Conservation (phyloP, 2,797 vertebrate species). For the Liparis tanakae region DNA sequence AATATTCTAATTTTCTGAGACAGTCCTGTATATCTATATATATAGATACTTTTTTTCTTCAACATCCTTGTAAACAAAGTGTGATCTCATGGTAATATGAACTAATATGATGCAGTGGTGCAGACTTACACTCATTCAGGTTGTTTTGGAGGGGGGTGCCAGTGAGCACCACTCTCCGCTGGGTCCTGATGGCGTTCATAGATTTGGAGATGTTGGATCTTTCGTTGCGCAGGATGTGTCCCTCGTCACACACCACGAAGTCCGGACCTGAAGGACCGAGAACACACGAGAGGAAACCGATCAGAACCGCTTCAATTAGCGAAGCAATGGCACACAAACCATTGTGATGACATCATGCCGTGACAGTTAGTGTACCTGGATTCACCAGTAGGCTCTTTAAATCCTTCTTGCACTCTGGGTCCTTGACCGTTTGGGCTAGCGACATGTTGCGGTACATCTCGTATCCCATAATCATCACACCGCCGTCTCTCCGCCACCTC, state of each 20-base stretch:
- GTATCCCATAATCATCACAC: constrained; percentile 95
- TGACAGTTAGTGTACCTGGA: constrained; percentile 83
- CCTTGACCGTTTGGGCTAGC: constrained; percentile 81
- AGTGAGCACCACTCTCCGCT: constrained; percentile 92
- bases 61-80: background rate
- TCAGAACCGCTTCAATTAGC: background rate
- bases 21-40: too few species aligned
- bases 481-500: constrained; percentile 90
- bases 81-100: background rate
- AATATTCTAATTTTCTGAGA: too few species aligned
- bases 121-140: constrained; percentile 91
- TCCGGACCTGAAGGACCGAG: constrained; percentile 87
- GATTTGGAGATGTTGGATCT: constrained; percentile 90
- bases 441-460: constrained; percentile 93
- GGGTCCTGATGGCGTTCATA: constrained; percentile 91
- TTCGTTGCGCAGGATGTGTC: constrained; percentile 93
- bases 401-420: constrained; percentile 82
- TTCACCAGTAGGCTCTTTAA: constrained; percentile 88
- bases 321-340: background rate
- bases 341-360: background rate
- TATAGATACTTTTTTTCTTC: background rate
- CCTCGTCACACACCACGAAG: constrained; percentile 96
- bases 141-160: constrained; percentile 98
- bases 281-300: background rate
- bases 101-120: background rate